Percentiles rank a stretch among this genome's conserved stretches.
phyloP scores from a whole-genome alignment of 2,888 invertebrate genomes.

The Brenthis daphne region DNA sequence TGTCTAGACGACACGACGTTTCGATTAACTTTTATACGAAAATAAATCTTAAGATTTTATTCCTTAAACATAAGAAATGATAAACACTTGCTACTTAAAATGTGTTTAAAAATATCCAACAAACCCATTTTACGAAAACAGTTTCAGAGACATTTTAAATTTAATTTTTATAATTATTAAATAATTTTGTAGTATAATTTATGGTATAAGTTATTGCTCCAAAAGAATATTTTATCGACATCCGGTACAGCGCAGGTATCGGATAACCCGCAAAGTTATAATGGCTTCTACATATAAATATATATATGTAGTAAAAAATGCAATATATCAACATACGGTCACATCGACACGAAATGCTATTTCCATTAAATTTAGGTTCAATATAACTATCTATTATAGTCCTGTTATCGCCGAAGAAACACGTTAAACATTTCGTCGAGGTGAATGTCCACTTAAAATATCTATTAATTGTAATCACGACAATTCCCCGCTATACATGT shows the following conservation, averaged over 20 bases:
- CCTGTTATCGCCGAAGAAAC: conserved; percentile 44
- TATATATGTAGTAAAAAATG: conserved; percentile 5
- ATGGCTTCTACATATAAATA: conserved; percentile 1
- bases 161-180: neutral
- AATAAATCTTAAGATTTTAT: conserved; percentile 32
- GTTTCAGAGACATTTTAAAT: neutral
- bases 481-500: conserved; percentile 6
- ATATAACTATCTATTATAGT: conserved; percentile 64
- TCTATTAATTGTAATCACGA: conserved; percentile 25
- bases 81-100: neutral
- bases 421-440: conserved; percentile 39
- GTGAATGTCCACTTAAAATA: conserved; percentile 41
- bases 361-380: conserved; percentile 59
- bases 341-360: conserved; percentile 39
- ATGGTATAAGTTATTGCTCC: conserved; percentile 4
- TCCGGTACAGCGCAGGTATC: conserved; percentile 11
- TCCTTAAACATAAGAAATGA: conserved; percentile 25
- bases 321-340: conserved; percentile 47
- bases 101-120: neutral
- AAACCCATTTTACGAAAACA: neutral
- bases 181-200: conserved; percentile 13
- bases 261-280: neutral
- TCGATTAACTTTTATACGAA: conserved; percentile 32
- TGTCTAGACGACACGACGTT: neutral
- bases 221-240: conserved; percentile 14